Base-by-base conservation (phyloP, 2,888 invertebrate species). In the Melanostoma scalare region DNA sequence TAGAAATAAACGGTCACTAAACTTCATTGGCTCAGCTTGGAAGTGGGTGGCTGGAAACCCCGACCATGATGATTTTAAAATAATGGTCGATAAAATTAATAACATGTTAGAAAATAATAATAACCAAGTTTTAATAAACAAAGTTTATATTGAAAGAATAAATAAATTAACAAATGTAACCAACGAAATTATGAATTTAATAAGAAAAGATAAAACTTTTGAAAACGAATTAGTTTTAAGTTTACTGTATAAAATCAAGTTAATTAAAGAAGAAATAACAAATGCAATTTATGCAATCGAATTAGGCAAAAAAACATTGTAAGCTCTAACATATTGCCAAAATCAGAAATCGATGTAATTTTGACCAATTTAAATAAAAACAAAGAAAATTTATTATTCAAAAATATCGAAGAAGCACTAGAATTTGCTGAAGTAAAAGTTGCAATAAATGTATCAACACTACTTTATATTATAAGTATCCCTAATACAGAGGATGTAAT, bases 381-480 rank as follows among this genome's bases (percentile, higher is more conserved):
- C 53, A 68, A 74, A 50, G 36, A 9, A 6, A 6, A 42, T 42
- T 0, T 20, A 20, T 20, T 72, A 6, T 79, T 65, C 20, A 30
- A 52, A 38, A 74, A 78, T 6, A 53, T 60, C 9, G 73, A 82
- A 63, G 76, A 84, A 40, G 77, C 77, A 52, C 40, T 82, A 52
- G 72, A 74, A 44, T 77, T 82, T 55, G 61, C 68, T 30, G 68
- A 76, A 33, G 67, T 81, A n/a, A 71, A 81, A 71, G 33, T 80
- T 30, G 10, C 74, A 50, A 56, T 42, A n/a, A 79, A 79, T 53
- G 42, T 10, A 52, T 35, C 44, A 6, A 53, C 36, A 10, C 48
- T 78, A 36, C 53, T 79, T 3, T 79, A 68, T 48, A 58, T 80
- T 53, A 44, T 63, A 40, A 48, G 67, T 42, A 69, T 80, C 61